phyloP scores from a whole-genome alignment of 2,113 vertebrate genomes.

The human (Homo sapiens) region GRCh38 chr18:64024501-64025000 shows the following conservation, averaged over 20 bases:
- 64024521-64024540: not conserved
- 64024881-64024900: conserved; percentile 72
- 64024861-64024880: conserved; percentile 67
- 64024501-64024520: no score
- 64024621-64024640: conserved; percentile 4
- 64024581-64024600: not conserved
- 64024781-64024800: conserved; percentile 54
- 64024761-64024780: conserved; percentile 64
- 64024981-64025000: conserved; percentile 47
- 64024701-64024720: not conserved
- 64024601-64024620: conserved; percentile 33
- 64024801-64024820: conserved; percentile 50
- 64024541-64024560: not conserved
- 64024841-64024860: conserved; percentile 53
- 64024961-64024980: conserved; percentile 48
- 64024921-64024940: conserved; percentile 60
- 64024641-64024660: conserved; percentile 19
- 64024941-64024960: conserved; percentile 67
- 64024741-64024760: conserved; percentile 67
- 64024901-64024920: conserved; percentile 71
- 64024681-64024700: conserved; percentile 33
- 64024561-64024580: not conserved
- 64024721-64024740: conserved; percentile 43
- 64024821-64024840: conserved; percentile 18
- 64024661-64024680: conserved; percentile 14